Evolutionary conservation across 2,797 vertebrate species (phyloP).

Genomic region (Siniperca undulata): DNA sequence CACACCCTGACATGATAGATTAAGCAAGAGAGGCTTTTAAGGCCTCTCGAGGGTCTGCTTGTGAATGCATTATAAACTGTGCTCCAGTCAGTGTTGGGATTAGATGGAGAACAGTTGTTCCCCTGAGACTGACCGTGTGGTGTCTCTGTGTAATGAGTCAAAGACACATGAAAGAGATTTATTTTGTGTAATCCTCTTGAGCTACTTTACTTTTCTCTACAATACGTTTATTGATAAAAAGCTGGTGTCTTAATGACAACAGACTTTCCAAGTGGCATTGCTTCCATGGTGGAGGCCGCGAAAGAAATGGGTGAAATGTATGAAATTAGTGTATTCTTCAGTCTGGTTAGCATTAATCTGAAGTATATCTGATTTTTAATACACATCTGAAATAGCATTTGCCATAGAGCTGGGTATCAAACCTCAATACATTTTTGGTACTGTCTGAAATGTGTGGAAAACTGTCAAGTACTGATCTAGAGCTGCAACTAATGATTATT

Average conservation of each 20-base stretch:
- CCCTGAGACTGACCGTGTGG: constrained; percentile 56
- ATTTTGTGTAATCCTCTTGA: constrained; percentile 76
- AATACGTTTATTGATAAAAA: constrained; percentile 62
- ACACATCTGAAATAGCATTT: not conserved
- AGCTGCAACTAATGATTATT: not conserved
- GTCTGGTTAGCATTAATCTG: not conserved
- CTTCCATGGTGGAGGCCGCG: not conserved
- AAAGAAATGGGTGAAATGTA: not conserved
- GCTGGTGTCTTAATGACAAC: constrained; percentile 34
- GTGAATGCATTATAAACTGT: constrained; percentile 66
- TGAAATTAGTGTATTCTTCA: not conserved
- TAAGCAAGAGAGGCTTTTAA: constrained; percentile 72
- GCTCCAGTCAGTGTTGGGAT: constrained; percentile 66
- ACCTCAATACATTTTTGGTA: not conserved
- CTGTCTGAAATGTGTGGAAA: not conserved
- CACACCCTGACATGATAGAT: constrained; percentile 68
- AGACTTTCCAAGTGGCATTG: constrained; percentile 39
- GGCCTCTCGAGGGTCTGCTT: constrained; percentile 67
- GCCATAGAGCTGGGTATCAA: rapidly evolving
- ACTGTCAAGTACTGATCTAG: not conserved
- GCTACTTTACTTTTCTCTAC: constrained; percentile 66
- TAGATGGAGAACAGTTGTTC: constrained; percentile 73
- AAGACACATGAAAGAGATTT: constrained; percentile 73
- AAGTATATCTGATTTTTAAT: constrained; percentile 4
- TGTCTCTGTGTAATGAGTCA: constrained; percentile 61